Conservation (phyloP, 2,797 vertebrate genomes). For the Sitta carolinensis region DNA sequence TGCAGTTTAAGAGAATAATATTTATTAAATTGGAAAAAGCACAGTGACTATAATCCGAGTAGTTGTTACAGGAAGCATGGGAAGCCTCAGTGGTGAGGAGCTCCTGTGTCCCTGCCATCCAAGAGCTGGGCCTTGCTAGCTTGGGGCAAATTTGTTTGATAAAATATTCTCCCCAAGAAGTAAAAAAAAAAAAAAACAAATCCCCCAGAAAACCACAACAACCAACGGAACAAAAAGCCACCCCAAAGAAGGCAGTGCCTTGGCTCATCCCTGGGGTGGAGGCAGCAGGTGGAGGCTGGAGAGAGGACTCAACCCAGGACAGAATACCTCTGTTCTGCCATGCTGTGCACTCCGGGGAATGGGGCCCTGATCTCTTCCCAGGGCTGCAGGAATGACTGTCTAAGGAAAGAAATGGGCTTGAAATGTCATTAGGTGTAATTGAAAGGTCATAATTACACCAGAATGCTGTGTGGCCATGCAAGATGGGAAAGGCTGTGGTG, state of each 20-base stretch:
- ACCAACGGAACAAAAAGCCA: too few species aligned
- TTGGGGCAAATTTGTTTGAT: background rate
- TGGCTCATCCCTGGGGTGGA: background rate
- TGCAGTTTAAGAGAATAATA: background rate
- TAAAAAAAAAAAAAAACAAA: background rate
- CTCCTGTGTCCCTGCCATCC: background rate
- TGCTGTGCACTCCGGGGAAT: background rate
- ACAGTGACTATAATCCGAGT: background rate
- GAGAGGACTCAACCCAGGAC: background rate
- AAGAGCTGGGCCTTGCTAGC: background rate
- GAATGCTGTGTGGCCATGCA: background rate
- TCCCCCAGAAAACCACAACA: fast-evolving
- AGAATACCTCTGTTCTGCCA: background rate
- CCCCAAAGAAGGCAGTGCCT: too few species aligned
- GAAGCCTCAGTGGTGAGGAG: background rate
- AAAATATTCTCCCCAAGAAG: fast-evolving
- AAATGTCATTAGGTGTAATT: background rate
- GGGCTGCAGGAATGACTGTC: background rate
- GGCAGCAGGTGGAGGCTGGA: background rate
- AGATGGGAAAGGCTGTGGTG: background rate
- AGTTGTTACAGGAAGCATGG: background rate
- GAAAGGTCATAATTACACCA: background rate
- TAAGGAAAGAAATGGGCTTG: background rate
- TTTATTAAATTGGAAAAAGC: background rate
- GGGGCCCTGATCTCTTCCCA: background rate